Percentiles rank a stretch among this genome's conserved stretches.
Evolutionary conservation across 2,797 vertebrate species (phyloP).

Genomic region (Otolemur crassicaudatus): DNA sequence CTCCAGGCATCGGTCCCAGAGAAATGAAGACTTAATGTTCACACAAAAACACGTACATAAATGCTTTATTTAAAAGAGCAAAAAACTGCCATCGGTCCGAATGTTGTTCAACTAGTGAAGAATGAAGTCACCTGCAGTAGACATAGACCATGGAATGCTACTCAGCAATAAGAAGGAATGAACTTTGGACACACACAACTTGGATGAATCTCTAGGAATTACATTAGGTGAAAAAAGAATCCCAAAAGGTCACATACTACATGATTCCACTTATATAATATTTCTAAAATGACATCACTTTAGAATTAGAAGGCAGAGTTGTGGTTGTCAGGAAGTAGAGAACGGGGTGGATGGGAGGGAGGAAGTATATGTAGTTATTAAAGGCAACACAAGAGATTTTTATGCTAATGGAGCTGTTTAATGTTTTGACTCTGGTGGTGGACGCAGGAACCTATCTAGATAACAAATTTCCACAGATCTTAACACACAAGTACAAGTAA

Average conservation of each 20-base stretch:
- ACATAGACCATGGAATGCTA: neutral
- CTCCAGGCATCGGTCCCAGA: neutral
- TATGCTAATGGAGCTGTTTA: neutral
- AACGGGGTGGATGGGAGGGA: neutral
- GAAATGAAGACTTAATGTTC: neutral
- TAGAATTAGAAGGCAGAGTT: neutral
- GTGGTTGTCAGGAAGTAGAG: neutral
- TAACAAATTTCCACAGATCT: neutral
- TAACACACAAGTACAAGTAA: neutral
- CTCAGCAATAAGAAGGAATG: neutral
- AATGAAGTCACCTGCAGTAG: neutral
- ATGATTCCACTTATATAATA: neutral
- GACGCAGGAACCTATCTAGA: neutral
- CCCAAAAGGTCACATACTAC: neutral
- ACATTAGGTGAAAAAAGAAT: neutral
- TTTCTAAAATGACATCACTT: neutral
- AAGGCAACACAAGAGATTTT: neutral
- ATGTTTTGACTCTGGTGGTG: neutral
- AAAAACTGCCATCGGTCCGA: neutral
- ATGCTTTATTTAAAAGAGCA: neutral
- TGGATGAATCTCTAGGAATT: neutral
- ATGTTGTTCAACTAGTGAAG: neutral
- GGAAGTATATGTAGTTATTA: neutral
- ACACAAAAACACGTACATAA: neutral
- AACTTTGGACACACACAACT: neutral